Conservation (phyloP, 2,888 invertebrate genomes). For the Tuberolachnus salignus region DNA sequence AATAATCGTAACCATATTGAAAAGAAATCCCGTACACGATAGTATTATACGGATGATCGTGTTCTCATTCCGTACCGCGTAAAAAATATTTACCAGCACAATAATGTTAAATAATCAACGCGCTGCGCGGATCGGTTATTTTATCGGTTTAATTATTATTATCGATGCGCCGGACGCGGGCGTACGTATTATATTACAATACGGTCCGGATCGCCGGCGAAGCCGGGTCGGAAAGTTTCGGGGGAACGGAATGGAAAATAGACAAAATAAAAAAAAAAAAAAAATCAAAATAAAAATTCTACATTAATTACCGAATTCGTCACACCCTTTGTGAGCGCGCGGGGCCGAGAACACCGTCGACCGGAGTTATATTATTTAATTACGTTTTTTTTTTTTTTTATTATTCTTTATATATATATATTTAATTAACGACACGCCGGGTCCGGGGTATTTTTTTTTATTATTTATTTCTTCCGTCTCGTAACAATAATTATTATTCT, state of each 20-base stretch:
- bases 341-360: neutral
- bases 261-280: neutral
- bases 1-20: too few species aligned
- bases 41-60: too few species aligned
- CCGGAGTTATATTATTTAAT: conserved; percentile 17
- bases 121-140: too few species aligned
- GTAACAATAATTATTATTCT: conserved; percentile 27
- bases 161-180: too few species aligned
- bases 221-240: conserved; percentile 43
- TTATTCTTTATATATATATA: neutral
- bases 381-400: conserved; percentile 49
- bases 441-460: conserved; percentile 1
- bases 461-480: neutral
- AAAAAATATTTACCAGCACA: too few species aligned
- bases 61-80: too few species aligned
- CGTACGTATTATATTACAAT: too few species aligned
- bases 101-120: too few species aligned
- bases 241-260: neutral
- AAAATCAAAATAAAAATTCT: too few species aligned
- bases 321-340: conserved; percentile 53
- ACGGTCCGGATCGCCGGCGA: too few species aligned
- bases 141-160: too few species aligned
- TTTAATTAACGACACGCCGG: neutral
- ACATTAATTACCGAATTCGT: conserved; percentile 55
- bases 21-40: too few species aligned